Evolutionary conservation across 2,888 invertebrate species (phyloP), one percentile per base, ranked within the genome.

Genomic region (Cerceris ruficornis): DNA sequence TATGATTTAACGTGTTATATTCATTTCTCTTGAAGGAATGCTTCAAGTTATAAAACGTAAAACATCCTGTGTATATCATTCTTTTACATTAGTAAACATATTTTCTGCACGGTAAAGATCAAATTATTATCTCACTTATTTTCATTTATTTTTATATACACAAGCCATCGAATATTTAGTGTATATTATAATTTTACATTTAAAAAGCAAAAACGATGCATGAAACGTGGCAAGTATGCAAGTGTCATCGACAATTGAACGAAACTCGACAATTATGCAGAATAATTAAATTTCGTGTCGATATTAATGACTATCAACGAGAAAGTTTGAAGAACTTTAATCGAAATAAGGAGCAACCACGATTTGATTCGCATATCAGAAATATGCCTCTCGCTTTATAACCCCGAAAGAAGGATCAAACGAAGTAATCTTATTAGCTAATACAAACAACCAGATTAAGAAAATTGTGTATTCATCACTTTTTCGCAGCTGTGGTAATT

Each of bases 341-440:
- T 41, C 28, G 39, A 6, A 14, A 17, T n/a, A 8, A n/a, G n/a
- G 50, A 11, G 50, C 11, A 50, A 50, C 9, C n/a, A 50, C 13
- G n/a, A 50, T 50, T 50, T n/a, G n/a, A 50, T 50, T 50, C 50
- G 14, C 11, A 17, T 41, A 60, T 50, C 15, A 8, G 17, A 11
- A n/a, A 55, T 55, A 5, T 42, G 55, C 46, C 14, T 14, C 15
- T 4, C n/a, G n/a, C 55, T 59, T 57, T 64, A 46, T 57, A 54
- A n/a, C n/a, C 0, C 13, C 2, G 11, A 61, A 7, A 39, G 41
- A 49, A 28, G 17, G 52, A 66, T 43, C 61, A 61, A 67, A 75
- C 49, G 17, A 60, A 60, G 49, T 60, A 60, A 55, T 62, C 14
- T 69, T 28, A 54, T 61, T 69, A 50, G 50, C 52, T 41, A 69